phyloP scores from a whole-genome alignment of 1,140 invertebrate species.

The Eriocheir sinensis region DNA sequence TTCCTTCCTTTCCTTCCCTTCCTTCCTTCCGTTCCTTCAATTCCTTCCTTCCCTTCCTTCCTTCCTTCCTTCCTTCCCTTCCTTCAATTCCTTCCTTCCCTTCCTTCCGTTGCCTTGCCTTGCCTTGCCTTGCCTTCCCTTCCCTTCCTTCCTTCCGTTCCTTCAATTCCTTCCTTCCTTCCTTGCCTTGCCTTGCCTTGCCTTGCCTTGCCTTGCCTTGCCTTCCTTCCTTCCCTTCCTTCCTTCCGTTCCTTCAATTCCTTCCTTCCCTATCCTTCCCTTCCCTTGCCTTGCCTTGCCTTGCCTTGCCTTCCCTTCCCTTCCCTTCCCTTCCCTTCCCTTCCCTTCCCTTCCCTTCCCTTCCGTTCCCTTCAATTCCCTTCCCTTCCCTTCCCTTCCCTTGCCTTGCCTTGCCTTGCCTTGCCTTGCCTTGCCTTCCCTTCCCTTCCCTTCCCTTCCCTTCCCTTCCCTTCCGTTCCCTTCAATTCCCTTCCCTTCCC shows the following conservation, averaged over 20 bases:
- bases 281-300: too few relatives aligned
- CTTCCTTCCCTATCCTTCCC: neutral
- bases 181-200: neutral
- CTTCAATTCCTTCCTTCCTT: too few relatives aligned
- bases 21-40: neutral
- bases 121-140: too few relatives aligned
- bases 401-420: too few relatives aligned
- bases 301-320: neutral
- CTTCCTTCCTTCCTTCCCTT: neutral
- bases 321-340: neutral
- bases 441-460: too few relatives aligned
- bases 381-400: neutral
- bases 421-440: too few relatives aligned
- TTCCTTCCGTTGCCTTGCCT: too few relatives aligned
- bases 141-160: too few relatives aligned
- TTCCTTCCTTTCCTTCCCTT: neutral
- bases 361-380: neutral
- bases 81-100: too few relatives aligned
- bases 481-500: neutral
- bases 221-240: conserved; percentile 23
- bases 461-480: neutral
- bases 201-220: neutral
- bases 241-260: neutral
- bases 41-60: neutral
- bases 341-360: neutral